phyloP scores from a whole-genome alignment of 1,140 invertebrate species.

The Lepidotrigona ventralis region DNA sequence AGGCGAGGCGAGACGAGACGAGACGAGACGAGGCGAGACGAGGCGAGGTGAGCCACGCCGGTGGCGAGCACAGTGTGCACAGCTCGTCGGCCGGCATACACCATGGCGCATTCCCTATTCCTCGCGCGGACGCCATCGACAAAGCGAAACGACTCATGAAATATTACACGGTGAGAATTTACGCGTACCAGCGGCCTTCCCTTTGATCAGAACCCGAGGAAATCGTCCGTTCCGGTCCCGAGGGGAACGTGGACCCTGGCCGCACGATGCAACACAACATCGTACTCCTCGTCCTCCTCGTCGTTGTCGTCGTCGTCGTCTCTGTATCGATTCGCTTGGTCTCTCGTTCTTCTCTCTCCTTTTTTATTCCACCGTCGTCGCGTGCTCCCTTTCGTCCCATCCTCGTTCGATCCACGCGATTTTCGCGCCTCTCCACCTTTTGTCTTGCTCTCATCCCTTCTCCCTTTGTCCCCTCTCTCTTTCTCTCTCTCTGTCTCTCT shows the following conservation, averaged over 20 bases:
- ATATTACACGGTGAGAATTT: conserved; percentile 69
- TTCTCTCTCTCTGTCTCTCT: conserved; percentile 39
- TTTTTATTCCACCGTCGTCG: conserved; percentile 44
- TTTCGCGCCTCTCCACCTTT: conserved; percentile 42
- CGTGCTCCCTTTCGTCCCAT: conserved; percentile 47
- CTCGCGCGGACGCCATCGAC: conserved; percentile 63
- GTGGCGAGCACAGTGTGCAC: conserved; percentile 31
- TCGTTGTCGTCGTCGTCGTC: neutral
- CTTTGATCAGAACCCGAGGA: conserved; percentile 71
- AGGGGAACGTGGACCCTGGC: conserved; percentile 55
- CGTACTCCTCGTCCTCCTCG: neutral
- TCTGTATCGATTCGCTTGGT: conserved; percentile 38
- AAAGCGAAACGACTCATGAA: conserved; percentile 71
- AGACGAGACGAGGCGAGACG: too few species aligned
- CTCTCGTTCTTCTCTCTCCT: conserved; percentile 21
- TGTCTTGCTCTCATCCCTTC: neutral
- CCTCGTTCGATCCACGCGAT: conserved; percentile 12
- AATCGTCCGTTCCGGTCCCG: conserved; percentile 68
- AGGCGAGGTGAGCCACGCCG: neutral
- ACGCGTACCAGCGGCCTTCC: conserved; percentile 55
- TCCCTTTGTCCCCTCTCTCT: neutral
- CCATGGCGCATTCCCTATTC: conserved; percentile 55
- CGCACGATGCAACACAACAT: conserved; percentile 47
- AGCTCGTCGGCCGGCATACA: neutral
- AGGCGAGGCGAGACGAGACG: too few species aligned